Evolutionary conservation across 2,113 vertebrate species (phyloP), one percentile per base, ranked within the genome.

Genomic region (Mus spicilegus): DNA sequence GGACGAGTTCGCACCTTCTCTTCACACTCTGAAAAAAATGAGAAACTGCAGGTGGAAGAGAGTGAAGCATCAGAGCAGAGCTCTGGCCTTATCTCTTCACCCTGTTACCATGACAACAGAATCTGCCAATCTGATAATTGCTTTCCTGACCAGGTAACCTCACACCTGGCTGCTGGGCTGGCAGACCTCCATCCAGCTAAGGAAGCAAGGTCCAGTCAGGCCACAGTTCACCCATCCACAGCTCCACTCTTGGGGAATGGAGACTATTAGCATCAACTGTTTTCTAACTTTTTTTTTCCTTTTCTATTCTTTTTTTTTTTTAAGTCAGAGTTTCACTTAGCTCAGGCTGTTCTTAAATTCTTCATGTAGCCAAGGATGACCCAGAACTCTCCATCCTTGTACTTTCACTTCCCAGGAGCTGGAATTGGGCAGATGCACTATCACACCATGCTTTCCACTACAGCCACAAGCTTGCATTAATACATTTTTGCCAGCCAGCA

Each of bases 351-450:
- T 70, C 67, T n/a, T 26, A 87, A 87, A n/a, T 26, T n/a, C 46
- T 72, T 69, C 22, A 11, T 19, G 28, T 33, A 67, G 26, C 28
- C 39, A 49, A 67, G 42, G 28, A 49, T 69, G 13, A 10, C 33
- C 67, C 54, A 26, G 6, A 54, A 19, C 22, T 56, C 69, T 14
- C 36, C 12, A 24, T 36, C 46, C 9, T 13, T 36, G 26, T 26
- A 33, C 20, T 30, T 56, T 54, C 51, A 28, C 36, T 24, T 39
- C 7, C 33, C 10, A 12, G 13, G 54, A 49, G 61, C 82, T 67
- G 67, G 30, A 1, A 49, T 54, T 51, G 19, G 30, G 22, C 0
- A 0, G 33, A 30, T 2, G 0, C 16, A 39, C 17, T 22, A 30
- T 19, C 56, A 1, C 3, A 3, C 17, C 12, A 0, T 10, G 17